phyloP scores from a whole-genome alignment of 2,888 invertebrate genomes.

The Drosophila maculinotata region DNA sequence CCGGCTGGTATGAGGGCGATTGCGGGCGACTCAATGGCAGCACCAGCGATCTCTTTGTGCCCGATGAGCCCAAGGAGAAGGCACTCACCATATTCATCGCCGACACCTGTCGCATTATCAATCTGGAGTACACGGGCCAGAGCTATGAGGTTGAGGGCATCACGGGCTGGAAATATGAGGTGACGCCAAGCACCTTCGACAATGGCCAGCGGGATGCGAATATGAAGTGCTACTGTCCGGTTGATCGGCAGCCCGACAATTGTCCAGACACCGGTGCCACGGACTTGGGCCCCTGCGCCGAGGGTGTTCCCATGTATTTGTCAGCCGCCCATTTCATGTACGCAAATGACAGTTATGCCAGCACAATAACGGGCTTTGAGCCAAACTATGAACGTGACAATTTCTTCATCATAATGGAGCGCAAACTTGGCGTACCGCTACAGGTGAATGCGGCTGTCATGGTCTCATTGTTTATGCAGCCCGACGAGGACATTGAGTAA shows the following conservation, averaged over 20 bases:
- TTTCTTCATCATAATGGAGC: conserved; percentile 90
- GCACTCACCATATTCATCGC: conserved; percentile 89
- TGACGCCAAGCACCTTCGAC: conserved; percentile 89
- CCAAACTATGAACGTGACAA: conserved; percentile 88
- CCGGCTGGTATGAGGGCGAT: conserved; percentile 87
- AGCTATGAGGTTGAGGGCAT: conserved; percentile 70
- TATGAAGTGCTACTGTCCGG: conserved; percentile 90
- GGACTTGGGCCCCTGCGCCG: conserved; percentile 90
- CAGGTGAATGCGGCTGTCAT: conserved; percentile 90
- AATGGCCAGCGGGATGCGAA: conserved; percentile 88
- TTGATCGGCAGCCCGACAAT: conserved; percentile 63
- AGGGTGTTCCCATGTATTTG: conserved; percentile 91
- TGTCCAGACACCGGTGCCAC: conserved; percentile 88
- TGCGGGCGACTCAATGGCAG: conserved; percentile 91
- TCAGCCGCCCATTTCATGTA: conserved; percentile 92
- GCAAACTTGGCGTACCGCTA: conserved; percentile 91
- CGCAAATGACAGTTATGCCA: conserved; percentile 89
- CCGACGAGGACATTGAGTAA: conserved; percentile 87
- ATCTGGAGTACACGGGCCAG: conserved; percentile 74
- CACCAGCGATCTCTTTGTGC: conserved; percentile 93
- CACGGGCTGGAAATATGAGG: conserved; percentile 84
- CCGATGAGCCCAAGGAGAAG: conserved; percentile 86
- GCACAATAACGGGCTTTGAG: conserved; percentile 88
- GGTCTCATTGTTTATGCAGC: conserved; percentile 88
- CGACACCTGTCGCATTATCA: conserved; percentile 91